These are phyloP conservation scores for Rhysida immarginata DNA, from an alignment of 1,140 invertebrate species.

Conservation along the genomic window DNA sequence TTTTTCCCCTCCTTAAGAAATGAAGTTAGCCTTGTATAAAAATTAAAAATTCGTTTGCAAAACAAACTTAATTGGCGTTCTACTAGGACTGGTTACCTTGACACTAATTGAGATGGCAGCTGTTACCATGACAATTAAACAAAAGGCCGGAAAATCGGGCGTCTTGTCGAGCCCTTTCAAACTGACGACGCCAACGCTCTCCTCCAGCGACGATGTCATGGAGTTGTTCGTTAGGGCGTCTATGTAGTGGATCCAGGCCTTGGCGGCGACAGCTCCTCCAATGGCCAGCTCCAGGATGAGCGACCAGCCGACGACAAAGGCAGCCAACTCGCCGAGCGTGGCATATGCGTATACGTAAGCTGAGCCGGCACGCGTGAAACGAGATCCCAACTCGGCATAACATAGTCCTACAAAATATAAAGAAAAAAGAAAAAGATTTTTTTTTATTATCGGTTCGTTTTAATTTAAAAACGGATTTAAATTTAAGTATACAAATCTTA, in stretches of 20 bases:
- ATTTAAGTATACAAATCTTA: too few species aligned
- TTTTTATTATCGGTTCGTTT: too few species aligned
- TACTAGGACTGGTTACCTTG: too few species aligned
- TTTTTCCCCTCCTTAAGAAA: too few species aligned
- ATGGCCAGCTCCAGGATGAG: conserved; percentile 1
- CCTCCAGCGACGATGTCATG: background rate
- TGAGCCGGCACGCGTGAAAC: conserved; percentile 32
- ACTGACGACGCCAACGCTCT: conserved; percentile 4
- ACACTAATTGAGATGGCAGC: background rate
- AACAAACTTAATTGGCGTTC: too few species aligned
- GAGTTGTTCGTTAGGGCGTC: conserved; percentile 7
- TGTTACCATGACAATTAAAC: background rate
- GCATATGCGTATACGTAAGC: conserved; percentile 36
- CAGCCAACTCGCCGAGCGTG: conserved; percentile 33
- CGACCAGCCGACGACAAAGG: conserved; percentile 30
- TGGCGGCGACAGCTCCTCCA: conserved; percentile 10
- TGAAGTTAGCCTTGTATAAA: too few species aligned
- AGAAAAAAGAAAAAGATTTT: too few species aligned
- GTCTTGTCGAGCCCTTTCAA: conserved; percentile 6
- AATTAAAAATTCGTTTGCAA: too few species aligned
- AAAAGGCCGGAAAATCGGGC: conserved; percentile 9
- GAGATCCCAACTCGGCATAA: conserved; percentile 34
- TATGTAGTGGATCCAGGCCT: conserved; percentile 13
- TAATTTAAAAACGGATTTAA: too few species aligned
- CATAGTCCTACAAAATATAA: conserved; percentile 29